Evolutionary conservation across 2,113 vertebrate genomes (phyloP), one percentile per base, ranked within the genome.

Genomic region (Dicerorhinus sumatrensis): DNA sequence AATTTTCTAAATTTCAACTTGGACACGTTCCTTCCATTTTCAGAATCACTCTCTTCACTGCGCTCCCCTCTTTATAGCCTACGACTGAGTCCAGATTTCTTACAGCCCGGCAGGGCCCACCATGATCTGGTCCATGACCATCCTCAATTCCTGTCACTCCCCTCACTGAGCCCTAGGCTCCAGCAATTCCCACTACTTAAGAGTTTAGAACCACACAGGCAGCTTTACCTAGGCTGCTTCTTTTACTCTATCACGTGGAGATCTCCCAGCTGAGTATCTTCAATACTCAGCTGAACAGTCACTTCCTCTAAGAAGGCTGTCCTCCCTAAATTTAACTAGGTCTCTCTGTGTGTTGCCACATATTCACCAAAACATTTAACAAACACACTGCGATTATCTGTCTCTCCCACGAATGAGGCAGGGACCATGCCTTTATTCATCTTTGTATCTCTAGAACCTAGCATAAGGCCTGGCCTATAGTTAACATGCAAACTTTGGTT

Each of bases 271-370:
- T 58, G 33, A 56, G 9, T 77, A 42, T 25, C 18, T 67, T 87
- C 1, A 94, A 76, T 54, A 39, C 39, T 72, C n/a, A 33, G 21
- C 18, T n/a, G 17, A 75, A 23, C n/a, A 97, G 88, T 94, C 95
- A 95, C 33, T 70, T 90, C 69, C 89, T 96, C 31, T 39, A 46
- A 62, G 75, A 82, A 29, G 42, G 56, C 39, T 23, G n/a, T 33
- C 80, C 87, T 97, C 29, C 42, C 62, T 54, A 67, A 67, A 60
- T 36, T 29, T 76, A 86, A 94, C 56, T 51, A 92, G 69, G 36
- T 14, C 46, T 67, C 36, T 17, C 21, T 5, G 13, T 9, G 10
- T 56, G n/a, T 46, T 88, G 76, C 51, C 75, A 62, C 33, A 17
- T 18, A 92, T 18, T 58, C 20, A 36, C 69, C 6, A 13, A 62